Evolutionary conservation across 2,797 vertebrate species (phyloP).

Genomic region (Rachycentron canadum): DNA sequence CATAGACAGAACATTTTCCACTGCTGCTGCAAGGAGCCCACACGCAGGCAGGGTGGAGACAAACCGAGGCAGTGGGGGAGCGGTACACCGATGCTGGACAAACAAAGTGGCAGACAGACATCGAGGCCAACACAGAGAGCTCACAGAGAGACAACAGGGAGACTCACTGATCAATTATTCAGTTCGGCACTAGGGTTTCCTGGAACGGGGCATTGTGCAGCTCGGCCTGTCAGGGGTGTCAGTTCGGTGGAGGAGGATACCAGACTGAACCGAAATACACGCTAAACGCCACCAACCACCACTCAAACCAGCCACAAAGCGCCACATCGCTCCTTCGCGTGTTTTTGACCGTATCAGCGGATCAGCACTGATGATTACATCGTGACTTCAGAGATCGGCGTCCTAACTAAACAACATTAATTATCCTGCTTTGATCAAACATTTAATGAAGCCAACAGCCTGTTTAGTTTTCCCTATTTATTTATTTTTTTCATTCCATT

Average conservation of each 20-base stretch:
- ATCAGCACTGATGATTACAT: conserved; percentile 5
- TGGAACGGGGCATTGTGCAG: conserved; percentile 48
- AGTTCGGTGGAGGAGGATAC: conserved; percentile 16
- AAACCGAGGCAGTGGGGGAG: not conserved
- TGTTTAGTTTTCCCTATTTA: conserved; percentile 10
- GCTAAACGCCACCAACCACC: not conserved
- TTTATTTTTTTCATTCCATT: not conserved
- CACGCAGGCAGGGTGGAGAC: not conserved
- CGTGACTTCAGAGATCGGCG: conserved; percentile 8
- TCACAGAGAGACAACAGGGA: conserved; percentile 58
- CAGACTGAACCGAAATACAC: not conserved
- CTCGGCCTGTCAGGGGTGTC: not conserved
- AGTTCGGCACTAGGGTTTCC: conserved; percentile 62
- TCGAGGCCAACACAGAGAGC: conserved; percentile 32
- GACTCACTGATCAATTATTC: conserved; percentile 76
- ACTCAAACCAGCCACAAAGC: conserved; percentile 1
- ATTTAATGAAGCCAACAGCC: conserved; percentile 48
- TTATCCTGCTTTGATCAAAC: conserved; percentile 68
- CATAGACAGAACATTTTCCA: not conserved
- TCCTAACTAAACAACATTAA: conserved; percentile 47
- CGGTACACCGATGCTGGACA: not conserved
- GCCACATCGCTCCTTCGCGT: no score
- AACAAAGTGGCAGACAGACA: conserved; percentile 45
- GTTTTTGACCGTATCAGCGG: no score
- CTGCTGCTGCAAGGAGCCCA: not conserved